These are phyloP conservation scores for Scotopteryx bipunctaria DNA, from an alignment of 2,888 invertebrate species.

Conservation along the genomic window DNA sequence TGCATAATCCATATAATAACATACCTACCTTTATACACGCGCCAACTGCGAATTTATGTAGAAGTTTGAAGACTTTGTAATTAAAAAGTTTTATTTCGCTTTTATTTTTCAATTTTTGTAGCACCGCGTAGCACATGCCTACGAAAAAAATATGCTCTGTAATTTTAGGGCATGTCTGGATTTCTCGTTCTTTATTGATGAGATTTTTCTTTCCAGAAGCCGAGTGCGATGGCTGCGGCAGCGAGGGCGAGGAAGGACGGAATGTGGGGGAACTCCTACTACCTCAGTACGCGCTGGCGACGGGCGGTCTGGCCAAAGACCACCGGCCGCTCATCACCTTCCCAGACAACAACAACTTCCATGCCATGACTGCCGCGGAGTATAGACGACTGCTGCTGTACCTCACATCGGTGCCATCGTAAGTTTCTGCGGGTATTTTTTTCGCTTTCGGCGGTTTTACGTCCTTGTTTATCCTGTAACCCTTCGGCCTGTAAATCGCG, in stretches of 20 bases:
- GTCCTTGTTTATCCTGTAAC: too few relatives aligned
- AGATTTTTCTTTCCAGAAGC: conserved; percentile 64
- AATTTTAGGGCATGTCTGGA: not conserved
- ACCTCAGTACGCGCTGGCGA: conserved; percentile 94
- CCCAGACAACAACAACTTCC: conserved; percentile 95
- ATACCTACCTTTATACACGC: too few relatives aligned
- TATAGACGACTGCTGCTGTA: conserved; percentile 96
- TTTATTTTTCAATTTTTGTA: not conserved
- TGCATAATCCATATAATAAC: too few relatives aligned
- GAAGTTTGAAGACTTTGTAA: not conserved
- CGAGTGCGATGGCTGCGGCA: conserved; percentile 78
- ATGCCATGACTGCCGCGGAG: conserved; percentile 91
- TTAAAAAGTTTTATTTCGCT: too few relatives aligned
- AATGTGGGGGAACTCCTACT: conserved; percentile 94
- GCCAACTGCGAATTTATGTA: not conserved
- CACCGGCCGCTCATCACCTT: conserved; percentile 97
- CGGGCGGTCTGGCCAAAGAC: conserved; percentile 96
- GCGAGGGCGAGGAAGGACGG: conserved; percentile 86
- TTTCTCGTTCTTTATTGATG: not conserved
- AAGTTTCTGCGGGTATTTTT: conserved; percentile 69
- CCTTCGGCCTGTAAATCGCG: too few relatives aligned
- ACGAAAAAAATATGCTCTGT: not conserved
- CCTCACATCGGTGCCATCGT: conserved; percentile 98
- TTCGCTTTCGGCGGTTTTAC: too few relatives aligned
- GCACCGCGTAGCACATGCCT: conserved; percentile 8